Base-by-base conservation (phyloP, 1,140 invertebrate species). In the Sitobion miscanthi region DNA sequence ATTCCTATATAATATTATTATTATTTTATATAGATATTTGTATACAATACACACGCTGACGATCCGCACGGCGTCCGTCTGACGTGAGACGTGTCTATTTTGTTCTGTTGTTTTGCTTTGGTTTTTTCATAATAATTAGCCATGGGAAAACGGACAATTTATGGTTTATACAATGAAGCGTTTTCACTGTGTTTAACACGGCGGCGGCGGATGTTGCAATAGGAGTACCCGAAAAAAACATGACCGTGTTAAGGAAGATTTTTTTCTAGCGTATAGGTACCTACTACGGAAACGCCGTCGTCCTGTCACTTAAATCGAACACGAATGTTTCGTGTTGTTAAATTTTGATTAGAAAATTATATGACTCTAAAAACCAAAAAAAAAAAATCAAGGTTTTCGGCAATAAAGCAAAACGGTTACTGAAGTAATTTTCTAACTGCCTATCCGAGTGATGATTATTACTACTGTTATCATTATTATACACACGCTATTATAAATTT, bases 291-390 rank as follows among this genome's bases (percentile, higher is more conserved):
- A 83, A 83, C 62, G n/a, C 82, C 82, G 35, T 38, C 82, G 35
- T 83, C 35, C 82, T 83, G 82, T 42, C 21, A 42, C 38, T 83
- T 42, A 38, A 83, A 83, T 83, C 82, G 2, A 23, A 7, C 6
- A 83, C 20, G 21, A 83, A 38, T 83, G 21, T 83, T 83, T 83
- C 35, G 2, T 23, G 35, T 83, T 83, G 35, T 83, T 83, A 42
- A 42, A 42, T 83, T 83, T 83, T 83, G 82, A 83, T 83, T 83
- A 83, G 35, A 42, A 83, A 83, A 83, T 83, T 83, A 83, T 83
- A 83, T 2, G 35, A 83, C 21, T 82, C 20, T 42, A 83, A 23
- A 38, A 54, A 21, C 5, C 17, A 21, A 38, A 35, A 38, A 82
- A 38, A 82, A 38, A 42, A 83, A 83, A 83, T 38, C 82, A 83